phyloP scores from a whole-genome alignment of 1,140 invertebrate species.

The Musca domestica region DNA sequence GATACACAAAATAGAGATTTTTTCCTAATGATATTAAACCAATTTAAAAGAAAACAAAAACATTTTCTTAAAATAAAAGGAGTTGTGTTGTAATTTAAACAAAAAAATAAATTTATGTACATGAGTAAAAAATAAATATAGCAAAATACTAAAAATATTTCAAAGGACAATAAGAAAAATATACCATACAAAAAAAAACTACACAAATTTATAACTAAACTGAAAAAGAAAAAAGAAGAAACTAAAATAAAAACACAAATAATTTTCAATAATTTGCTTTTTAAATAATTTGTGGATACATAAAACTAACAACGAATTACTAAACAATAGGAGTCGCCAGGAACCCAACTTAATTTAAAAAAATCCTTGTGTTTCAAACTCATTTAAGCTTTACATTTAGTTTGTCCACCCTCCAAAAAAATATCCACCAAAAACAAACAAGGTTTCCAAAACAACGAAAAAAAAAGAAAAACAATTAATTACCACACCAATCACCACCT shows the following conservation, averaged over 20 bases:
- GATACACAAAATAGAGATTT: neutral
- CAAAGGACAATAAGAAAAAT: constrained; percentile 44
- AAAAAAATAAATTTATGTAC: constrained; percentile 32
- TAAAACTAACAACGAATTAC: too few relatives aligned
- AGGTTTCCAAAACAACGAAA: constrained; percentile 53
- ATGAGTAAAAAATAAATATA: constrained; percentile 31
- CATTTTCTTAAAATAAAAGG: constrained; percentile 10
- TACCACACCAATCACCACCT: constrained; percentile 9
- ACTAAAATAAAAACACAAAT: neutral
- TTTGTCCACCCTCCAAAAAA: neutral
- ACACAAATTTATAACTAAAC: constrained; percentile 5
- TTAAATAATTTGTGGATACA: neutral
- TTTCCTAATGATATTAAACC: neutral
- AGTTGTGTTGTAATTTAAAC: constrained; percentile 23
- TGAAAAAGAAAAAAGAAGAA: neutral
- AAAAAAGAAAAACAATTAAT: constrained; percentile 26
- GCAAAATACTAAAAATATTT: constrained; percentile 41
- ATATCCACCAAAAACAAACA: constrained; percentile 26
- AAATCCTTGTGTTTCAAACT: neutral
- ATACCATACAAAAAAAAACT: constrained; percentile 13
- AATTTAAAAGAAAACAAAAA: neutral
- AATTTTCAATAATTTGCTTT: neutral
- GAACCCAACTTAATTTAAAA: neutral
- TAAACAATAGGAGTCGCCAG: too few relatives aligned
- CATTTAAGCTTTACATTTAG: neutral